A percentile compares a stretch with the other conserved stretches of the same genome.
phyloP scores from a whole-genome alignment of 2,797 vertebrate species.

The Toxotes lorentzi region DNA sequence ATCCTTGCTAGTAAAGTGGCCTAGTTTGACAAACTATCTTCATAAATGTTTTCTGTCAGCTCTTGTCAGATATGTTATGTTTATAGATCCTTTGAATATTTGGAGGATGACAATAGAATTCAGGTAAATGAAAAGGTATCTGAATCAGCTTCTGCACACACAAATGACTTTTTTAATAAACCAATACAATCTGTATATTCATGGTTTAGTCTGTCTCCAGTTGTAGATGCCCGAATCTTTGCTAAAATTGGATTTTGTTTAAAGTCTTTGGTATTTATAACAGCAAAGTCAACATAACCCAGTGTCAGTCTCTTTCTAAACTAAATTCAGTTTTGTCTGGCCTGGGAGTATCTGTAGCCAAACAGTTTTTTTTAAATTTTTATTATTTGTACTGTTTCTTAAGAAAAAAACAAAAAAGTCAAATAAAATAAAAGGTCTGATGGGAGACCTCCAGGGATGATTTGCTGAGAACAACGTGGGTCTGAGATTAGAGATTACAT shows the following conservation, averaged over 20 bases:
- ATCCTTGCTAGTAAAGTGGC: neutral
- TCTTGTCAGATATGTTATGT: neutral
- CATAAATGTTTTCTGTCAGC: neutral
- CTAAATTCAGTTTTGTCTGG: conserved; percentile 52
- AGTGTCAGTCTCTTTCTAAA: conserved; percentile 59
- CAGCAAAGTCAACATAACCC: conserved; percentile 68
- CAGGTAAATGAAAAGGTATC: neutral
- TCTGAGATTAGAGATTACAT: conserved; percentile 79
- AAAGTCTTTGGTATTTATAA: conserved; percentile 65
- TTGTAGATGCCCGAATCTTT: conserved; percentile 30
- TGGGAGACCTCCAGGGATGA: conserved; percentile 66
- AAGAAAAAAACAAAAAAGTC: conserved; percentile 15
- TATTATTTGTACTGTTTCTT: conserved; percentile 50
- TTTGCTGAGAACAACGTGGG: conserved; percentile 72
- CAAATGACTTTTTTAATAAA: conserved; percentile 19
- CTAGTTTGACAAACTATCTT: neutral
- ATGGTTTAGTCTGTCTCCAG: conserved; percentile 33
- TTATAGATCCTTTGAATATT: neutral
- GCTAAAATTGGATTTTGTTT: conserved; percentile 50
- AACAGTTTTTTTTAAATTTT: conserved; percentile 6
- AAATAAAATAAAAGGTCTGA: conserved; percentile 54
- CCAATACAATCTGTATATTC: conserved; percentile 10
- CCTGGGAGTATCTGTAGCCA: conserved; percentile 43
- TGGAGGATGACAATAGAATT: neutral
- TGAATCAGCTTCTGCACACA: neutral